Conservation (phyloP, 2,113 vertebrate genomes). For the Epinephelus lanceolatus region DNA sequence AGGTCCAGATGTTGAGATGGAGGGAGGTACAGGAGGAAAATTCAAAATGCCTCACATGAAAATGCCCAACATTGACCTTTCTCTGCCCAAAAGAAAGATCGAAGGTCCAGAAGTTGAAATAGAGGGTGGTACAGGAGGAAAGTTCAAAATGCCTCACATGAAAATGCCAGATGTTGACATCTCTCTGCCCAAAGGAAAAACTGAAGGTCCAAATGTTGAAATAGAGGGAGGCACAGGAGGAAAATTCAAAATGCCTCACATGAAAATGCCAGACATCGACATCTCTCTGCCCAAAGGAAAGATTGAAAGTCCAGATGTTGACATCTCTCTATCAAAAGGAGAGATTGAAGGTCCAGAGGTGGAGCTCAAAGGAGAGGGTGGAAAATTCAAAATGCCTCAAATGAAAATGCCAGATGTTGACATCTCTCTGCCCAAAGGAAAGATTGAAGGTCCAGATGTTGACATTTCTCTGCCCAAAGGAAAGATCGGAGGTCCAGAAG, state of each 20-base stretch:
- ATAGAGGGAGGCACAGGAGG: too few species aligned
- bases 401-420: background rate
- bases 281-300: too few species aligned
- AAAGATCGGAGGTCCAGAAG: constrained; percentile 19
- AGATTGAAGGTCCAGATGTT: background rate
- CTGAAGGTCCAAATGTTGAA: background rate
- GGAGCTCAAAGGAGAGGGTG: background rate
- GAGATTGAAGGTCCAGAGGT: constrained; percentile 50
- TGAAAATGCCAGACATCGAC: too few species aligned
- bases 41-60: constrained; percentile 80
- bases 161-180: constrained; percentile 52
- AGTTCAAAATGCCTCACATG: constrained; percentile 60
- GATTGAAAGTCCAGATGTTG: background rate
- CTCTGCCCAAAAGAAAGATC: constrained; percentile 42
- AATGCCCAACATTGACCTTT: constrained; percentile 72
- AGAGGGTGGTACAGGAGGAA: constrained; percentile 52
- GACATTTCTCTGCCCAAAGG: background rate
- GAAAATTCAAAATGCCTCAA: constrained; percentile 3
- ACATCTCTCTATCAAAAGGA: background rate
- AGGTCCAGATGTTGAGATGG: too few species aligned
- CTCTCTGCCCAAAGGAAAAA: background rate
- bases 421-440: background rate
- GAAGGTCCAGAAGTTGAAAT: constrained; percentile 18
- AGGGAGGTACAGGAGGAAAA: constrained; percentile 25
- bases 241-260: too few species aligned